Percentiles rank a stretch among this genome's conserved stretches.
Evolutionary conservation across 1,140 invertebrate genomes (phyloP).

Genomic region (Paramacrobiotus metropolitanus): DNA sequence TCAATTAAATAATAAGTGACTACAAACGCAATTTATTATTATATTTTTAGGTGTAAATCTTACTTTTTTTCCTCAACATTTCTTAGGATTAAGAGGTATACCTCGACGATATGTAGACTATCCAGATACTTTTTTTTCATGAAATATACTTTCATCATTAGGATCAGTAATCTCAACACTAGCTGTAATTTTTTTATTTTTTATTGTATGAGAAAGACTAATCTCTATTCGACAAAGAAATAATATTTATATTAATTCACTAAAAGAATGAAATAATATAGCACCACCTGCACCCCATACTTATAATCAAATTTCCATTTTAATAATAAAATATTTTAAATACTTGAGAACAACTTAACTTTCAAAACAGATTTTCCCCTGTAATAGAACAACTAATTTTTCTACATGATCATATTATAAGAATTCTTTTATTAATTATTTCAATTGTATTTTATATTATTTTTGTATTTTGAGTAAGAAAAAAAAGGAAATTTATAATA

Average conservation of each 20-base stretch:
- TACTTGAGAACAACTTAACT: conserved; percentile 26
- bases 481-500: conserved; percentile 20
- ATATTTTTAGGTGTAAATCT: conserved; percentile 43
- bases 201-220: conserved; percentile 28
- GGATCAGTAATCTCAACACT: conserved; percentile 33
- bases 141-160: conserved; percentile 38
- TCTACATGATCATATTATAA: conserved; percentile 32
- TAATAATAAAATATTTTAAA: conserved; percentile 18
- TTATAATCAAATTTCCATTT: conserved; percentile 29
- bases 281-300: conserved; percentile 30
- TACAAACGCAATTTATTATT: conserved; percentile 26
- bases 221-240: conserved; percentile 21
- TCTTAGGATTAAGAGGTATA: conserved; percentile 42
- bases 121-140: conserved; percentile 33
- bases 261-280: conserved; percentile 33
- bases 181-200: conserved; percentile 29
- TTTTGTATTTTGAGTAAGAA: conserved; percentile 25
- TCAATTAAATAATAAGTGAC: conserved; percentile 24
- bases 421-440: conserved; percentile 26
- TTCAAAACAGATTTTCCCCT: conserved; percentile 30
- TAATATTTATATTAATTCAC: conserved; percentile 23
- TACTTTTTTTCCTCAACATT: conserved; percentile 52
- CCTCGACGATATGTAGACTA: conserved; percentile 46
- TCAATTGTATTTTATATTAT: conserved; percentile 20
- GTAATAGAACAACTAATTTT: conserved; percentile 34